Evolutionary conservation across 2,888 invertebrate genomes (phyloP).

Genomic region (Himalopsyche japonica): DNA sequence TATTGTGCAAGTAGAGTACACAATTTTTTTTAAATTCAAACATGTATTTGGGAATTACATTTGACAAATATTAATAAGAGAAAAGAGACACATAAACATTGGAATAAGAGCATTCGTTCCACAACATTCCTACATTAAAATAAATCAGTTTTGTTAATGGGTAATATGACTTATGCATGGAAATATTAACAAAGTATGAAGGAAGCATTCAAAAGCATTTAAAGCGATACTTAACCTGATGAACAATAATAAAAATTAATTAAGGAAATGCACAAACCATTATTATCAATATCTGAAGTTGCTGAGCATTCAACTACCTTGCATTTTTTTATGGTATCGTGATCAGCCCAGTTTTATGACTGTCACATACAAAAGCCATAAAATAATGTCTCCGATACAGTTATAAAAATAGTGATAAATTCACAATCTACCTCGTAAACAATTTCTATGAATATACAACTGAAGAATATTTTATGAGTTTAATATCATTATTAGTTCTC

Average conservation of each 20-base stretch:
- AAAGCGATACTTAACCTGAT: background rate
- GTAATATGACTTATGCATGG: background rate
- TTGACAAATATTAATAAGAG: no score
- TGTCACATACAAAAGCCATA: background rate
- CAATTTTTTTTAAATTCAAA: no score
- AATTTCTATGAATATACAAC: no score
- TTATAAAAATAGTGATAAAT: background rate
- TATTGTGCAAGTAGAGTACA: background rate
- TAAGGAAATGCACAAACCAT: background rate
- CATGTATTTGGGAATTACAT: no score
- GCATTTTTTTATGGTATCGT: background rate
- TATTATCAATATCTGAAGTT: background rate
- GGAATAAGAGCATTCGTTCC: background rate
- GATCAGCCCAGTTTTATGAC: background rate
- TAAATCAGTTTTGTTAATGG: background rate
- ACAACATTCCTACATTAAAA: background rate
- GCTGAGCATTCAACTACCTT: background rate
- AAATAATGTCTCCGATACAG: background rate
- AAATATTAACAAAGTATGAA: background rate
- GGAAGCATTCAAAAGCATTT: background rate
- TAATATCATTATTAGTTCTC: no score
- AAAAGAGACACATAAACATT: background rate
- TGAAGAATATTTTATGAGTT: no score
- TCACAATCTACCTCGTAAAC: background rate
- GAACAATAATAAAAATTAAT: background rate